These are phyloP conservation scores for Microvelia longipes DNA, from an alignment of 1,140 invertebrate genomes.

Conservation along the genomic window DNA sequence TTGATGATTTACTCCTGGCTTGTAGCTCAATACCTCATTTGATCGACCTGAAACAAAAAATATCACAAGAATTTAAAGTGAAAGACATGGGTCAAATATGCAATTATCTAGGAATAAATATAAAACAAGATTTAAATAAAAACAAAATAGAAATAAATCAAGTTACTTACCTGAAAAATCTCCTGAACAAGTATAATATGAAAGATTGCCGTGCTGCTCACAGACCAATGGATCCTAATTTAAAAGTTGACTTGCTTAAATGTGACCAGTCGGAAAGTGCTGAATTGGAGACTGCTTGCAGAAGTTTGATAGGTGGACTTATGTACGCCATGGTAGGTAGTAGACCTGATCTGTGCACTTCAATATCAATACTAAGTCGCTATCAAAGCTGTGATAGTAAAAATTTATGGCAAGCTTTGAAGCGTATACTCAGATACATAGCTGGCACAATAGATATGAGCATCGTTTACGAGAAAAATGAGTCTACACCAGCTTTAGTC, in stretches of 20 bases:
- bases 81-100: neutral
- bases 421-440: neutral
- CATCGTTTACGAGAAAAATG: neutral
- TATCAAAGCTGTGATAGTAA: conserved; percentile 3
- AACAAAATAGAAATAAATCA: conserved; percentile 18
- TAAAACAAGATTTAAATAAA: conserved; percentile 12
- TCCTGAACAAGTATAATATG: conserved; percentile 24
- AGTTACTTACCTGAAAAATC: conserved; percentile 14
- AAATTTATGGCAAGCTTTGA: neutral
- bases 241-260: conserved; percentile 19
- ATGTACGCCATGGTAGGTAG: conserved; percentile 28
- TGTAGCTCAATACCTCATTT: conserved; percentile 1
- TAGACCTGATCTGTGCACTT: neutral
- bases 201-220: conserved; percentile 20
- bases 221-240: conserved; percentile 19
- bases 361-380: neutral
- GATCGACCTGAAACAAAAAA: neutral
- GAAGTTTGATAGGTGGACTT: conserved; percentile 25
- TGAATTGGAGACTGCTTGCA: conserved; percentile 21
- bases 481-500: neutral
- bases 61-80: neutral
- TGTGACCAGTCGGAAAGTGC: conserved; percentile 19
- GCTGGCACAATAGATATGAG: neutral
- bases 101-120: conserved; percentile 18
- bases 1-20: conserved; percentile 2